Evolutionary conservation across 2,797 vertebrate genomes (phyloP), one percentile per base, ranked within the genome.

Genomic region (Jordanella pulchra): DNA sequence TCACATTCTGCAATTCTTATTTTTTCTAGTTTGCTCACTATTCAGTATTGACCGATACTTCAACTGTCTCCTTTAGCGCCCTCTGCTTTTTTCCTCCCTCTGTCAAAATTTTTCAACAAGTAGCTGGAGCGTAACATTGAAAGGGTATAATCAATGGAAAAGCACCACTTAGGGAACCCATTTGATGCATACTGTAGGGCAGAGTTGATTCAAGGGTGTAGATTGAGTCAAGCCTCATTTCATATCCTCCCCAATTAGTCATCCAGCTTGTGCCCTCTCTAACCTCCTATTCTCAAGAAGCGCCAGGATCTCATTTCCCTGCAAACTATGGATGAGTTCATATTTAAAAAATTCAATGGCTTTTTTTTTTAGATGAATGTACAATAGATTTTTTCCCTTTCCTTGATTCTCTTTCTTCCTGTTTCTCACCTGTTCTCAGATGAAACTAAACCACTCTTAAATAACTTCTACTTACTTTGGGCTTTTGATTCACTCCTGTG

Each of bases 211-310:
- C 89, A 91, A 89, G 91, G 90, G 87, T 89, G 91, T 89, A 91
- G 89, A 92, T 89, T 90, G 86, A 92, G 91, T 92, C 92, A 91
- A 91, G 92, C 88, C 90, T 92, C 89, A 91, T 91, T 93, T 92
- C 84, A 72, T 89, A 88, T 90, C 87, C 84, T 90, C 87, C 87
- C 89, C 91, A 93, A 93, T 91, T 93, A 92, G 91, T 92, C 90
- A 91, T 92, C 88, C 89, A 88, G 88, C 85, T 82, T 88, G 87
- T 89, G 91, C 88, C 91, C 90, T 90, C 88, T 81, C 75, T 86
- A 88, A 91, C 89, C 89, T 84, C 78, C 79, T 87, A 90, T 91
- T 88, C 87, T 85, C 65, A 50, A 84, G 80, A 88, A 86, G 85
- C 79, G 80, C 75, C 28, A 53, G 81, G 75, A 72, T 84, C 82